Conservation (phyloP, 2,113 vertebrate species). For the Hyla sarda region DNA sequence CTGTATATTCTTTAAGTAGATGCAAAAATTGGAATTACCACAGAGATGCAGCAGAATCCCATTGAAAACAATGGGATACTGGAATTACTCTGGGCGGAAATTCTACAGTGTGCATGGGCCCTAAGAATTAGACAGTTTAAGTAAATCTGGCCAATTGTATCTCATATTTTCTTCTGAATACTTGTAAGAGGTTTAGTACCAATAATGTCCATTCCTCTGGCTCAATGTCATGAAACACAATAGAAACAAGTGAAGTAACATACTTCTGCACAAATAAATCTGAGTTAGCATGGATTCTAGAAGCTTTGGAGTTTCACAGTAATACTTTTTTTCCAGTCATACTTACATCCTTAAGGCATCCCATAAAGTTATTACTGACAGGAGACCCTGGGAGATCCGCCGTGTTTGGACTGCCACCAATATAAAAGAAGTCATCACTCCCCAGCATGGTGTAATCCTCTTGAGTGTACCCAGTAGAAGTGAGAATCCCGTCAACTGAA, state of each 20-base stretch:
- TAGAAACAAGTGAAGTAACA: not conserved
- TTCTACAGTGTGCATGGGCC: no score
- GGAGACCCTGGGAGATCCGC: constrained; percentile 91
- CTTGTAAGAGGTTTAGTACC: no score
- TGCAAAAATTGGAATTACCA: no score
- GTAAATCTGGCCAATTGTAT: no score
- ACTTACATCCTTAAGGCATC: constrained; percentile 93
- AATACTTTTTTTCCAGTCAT: not conserved
- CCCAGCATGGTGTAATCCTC: constrained; percentile 95
- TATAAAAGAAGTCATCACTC: constrained; percentile 93
- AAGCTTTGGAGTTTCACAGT: not conserved
- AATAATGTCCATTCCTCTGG: no score
- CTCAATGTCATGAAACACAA: not conserved
- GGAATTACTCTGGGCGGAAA: no score
- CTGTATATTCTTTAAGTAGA: no score
- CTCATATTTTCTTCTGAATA: no score
- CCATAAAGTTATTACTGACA: constrained; percentile 97
- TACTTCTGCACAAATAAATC: not conserved
- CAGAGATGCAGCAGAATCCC: no score
- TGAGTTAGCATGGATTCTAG: not conserved
- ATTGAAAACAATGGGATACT: no score
- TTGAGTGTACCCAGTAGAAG: constrained; percentile 89
- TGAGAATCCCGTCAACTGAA: constrained; percentile 90
- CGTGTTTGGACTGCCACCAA: constrained; percentile 91
- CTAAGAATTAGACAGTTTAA: no score